phyloP scores from a whole-genome alignment of 2,888 invertebrate species.

The Pseudoips prasinana region DNA sequence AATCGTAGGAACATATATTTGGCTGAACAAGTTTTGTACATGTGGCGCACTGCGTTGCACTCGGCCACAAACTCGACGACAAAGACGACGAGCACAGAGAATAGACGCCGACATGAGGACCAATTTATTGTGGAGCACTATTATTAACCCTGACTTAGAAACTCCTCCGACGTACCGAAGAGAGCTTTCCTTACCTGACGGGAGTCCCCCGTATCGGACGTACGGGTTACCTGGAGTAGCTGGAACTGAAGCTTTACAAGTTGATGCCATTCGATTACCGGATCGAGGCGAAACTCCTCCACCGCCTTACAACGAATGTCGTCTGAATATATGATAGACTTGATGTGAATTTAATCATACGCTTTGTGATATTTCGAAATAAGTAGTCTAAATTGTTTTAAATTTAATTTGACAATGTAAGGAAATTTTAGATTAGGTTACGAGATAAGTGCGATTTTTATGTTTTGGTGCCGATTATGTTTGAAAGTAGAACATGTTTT shows the following conservation, averaged over 20 bases:
- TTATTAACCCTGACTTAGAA: slow-evolving; percentile 59
- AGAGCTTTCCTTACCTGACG: slow-evolving; percentile 55
- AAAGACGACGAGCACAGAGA: slow-evolving; percentile 41
- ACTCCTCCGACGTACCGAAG: slow-evolving; percentile 67
- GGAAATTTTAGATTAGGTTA: slow-evolving; percentile 3
- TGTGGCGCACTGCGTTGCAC: slow-evolving; percentile 50
- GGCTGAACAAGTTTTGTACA: slow-evolving; percentile 60
- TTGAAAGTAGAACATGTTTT: no score
- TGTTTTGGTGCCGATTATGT: no score
- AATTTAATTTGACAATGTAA: no score
- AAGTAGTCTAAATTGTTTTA: slow-evolving; percentile 2
- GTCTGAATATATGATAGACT: slow-evolving; percentile 46
- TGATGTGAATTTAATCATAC: slow-evolving; percentile 4
- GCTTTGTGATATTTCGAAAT: slow-evolving; percentile 26
- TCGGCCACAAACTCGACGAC: slow-evolving; percentile 44
- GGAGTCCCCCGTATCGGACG: slow-evolving; percentile 44
- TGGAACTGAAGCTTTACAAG: slow-evolving; percentile 46
- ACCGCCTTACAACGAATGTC: slow-evolving; percentile 70
- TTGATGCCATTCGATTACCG: slow-evolving; percentile 56
- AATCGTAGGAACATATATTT: slow-evolving; percentile 67
- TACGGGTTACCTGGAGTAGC: slow-evolving; percentile 50
- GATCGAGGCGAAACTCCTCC: slow-evolving; percentile 70
- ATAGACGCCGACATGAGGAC: slow-evolving; percentile 62
- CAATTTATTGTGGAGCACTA: slow-evolving; percentile 63
- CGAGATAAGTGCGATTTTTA: no score